Percentiles rank a stretch among this genome's conserved stretches.
Conservation (phyloP, 2,113 vertebrate genomes). For the Protobothrops flavoviridis region DNA sequence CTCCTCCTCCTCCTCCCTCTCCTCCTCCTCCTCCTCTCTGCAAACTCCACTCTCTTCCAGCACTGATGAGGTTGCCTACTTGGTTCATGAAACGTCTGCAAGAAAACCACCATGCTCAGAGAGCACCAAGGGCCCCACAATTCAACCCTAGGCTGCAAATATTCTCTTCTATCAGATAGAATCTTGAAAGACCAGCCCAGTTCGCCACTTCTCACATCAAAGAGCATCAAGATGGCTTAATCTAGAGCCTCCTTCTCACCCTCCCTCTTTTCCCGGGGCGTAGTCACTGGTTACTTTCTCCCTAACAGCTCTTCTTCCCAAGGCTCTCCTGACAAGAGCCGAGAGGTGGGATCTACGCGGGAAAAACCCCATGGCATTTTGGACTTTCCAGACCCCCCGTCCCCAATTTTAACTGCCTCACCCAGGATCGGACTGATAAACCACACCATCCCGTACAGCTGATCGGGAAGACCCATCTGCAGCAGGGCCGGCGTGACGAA, state of each 20-base stretch:
- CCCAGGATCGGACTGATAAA: constrained; percentile 97
- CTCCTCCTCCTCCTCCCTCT: too few relatives aligned
- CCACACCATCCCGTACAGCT: constrained; percentile 97
- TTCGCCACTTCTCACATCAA: not conserved
- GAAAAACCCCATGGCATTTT: not conserved
- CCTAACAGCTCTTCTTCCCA: not conserved
- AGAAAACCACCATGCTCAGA: too few relatives aligned
- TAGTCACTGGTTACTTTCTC: not conserved
- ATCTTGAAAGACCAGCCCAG: not conserved
- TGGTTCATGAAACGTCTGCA: too few relatives aligned
- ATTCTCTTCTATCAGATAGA: too few relatives aligned
- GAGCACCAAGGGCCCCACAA: too few relatives aligned
- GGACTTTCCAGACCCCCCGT: not conserved
- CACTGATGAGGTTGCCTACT: too few relatives aligned
- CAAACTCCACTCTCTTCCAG: too few relatives aligned
- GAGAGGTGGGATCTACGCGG: not conserved
- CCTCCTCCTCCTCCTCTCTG: too few relatives aligned
- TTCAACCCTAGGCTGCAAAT: too few relatives aligned
- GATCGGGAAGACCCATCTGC: constrained; percentile 95
- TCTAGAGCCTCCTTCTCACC: not conserved
- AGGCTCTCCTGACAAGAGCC: not conserved
- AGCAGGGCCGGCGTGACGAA: constrained; percentile 94
- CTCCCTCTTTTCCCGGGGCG: not conserved
- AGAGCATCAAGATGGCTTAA: not conserved
- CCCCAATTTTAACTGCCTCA: constrained; percentile 53